Percentiles rank a stretch among this genome's conserved stretches.
These are phyloP conservation scores for Neogale vison DNA, from an alignment of 2,113 vertebrate species.

Conservation along the genomic window DNA sequence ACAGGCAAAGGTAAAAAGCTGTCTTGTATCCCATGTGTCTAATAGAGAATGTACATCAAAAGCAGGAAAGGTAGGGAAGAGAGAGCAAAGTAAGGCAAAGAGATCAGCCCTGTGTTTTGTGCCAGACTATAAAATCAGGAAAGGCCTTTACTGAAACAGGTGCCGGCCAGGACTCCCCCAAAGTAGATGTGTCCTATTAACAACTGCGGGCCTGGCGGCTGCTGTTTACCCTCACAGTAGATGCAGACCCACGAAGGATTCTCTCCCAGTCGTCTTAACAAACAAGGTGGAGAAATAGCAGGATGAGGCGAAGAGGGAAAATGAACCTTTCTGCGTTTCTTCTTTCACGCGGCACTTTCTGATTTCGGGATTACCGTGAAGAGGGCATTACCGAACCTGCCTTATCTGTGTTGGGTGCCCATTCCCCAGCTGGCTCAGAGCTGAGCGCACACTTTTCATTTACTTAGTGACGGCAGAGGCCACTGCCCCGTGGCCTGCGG, in stretches of 20 bases:
- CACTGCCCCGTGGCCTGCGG: fast-evolving
- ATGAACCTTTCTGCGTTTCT: neutral
- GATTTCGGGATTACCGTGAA: neutral
- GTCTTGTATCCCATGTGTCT: slow-evolving; percentile 55
- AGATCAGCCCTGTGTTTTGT: slow-evolving; percentile 69
- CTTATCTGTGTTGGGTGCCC: neutral
- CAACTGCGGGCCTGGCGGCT: neutral
- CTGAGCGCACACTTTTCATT: neutral
- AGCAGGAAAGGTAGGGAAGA: slow-evolving; percentile 43
- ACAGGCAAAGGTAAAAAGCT: slow-evolving; percentile 78
- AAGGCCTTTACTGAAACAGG: slow-evolving; percentile 42
- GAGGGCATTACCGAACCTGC: neutral
- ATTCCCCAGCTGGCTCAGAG: neutral
- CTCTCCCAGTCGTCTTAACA: neutral
- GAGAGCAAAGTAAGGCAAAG: slow-evolving; percentile 50
- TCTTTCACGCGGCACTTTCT: neutral
- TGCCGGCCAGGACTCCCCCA: slow-evolving; percentile 40
- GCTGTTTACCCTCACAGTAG: neutral
- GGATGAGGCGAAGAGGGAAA: neutral
- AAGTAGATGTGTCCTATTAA: slow-evolving; percentile 44
- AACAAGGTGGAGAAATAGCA: neutral
- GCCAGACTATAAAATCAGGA: slow-evolving; percentile 68
- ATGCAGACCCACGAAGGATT: slow-evolving; percentile 17
- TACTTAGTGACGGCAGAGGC: neutral
- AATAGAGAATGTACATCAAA: slow-evolving; percentile 72